Conservation (phyloP, 2,888 invertebrate species). For the Osmoderma eremita region DNA sequence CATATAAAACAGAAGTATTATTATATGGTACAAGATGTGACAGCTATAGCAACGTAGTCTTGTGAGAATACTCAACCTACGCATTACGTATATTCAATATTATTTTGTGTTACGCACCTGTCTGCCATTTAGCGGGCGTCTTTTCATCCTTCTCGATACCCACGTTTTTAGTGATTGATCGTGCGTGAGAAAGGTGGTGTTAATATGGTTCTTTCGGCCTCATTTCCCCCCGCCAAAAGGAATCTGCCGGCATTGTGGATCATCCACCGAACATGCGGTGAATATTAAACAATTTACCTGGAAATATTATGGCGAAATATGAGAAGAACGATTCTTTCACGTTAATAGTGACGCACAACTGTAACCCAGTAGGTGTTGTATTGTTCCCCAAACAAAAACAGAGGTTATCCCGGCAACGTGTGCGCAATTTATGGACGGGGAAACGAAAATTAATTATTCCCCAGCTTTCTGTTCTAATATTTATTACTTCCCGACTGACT, state of each 20-base stretch:
- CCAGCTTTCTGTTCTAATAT: too few species aligned
- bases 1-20: too few species aligned
- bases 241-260: conserved; percentile 12
- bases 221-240: neutral
- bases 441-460: conserved; percentile 10
- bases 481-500: too few species aligned
- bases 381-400: conserved; percentile 18
- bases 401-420: neutral
- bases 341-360: conserved; percentile 7
- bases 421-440: conserved; percentile 5
- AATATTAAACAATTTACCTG: conserved; percentile 12
- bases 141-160: neutral
- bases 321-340: conserved; percentile 8
- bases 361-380: neutral
- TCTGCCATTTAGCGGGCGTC: neutral
- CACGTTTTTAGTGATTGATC: conserved; percentile 6
- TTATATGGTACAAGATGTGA: neutral
- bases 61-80: neutral
- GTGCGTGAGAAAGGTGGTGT: conserved; percentile 5
- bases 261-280: conserved; percentile 7
- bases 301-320: neutral
- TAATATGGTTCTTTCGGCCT: neutral
- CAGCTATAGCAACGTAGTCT: neutral
- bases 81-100: neutral
- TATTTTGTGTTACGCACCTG: neutral